These are phyloP conservation scores for Parotocinclus haroldoi DNA, from an alignment of 2,797 vertebrate species.

Conservation along the genomic window DNA sequence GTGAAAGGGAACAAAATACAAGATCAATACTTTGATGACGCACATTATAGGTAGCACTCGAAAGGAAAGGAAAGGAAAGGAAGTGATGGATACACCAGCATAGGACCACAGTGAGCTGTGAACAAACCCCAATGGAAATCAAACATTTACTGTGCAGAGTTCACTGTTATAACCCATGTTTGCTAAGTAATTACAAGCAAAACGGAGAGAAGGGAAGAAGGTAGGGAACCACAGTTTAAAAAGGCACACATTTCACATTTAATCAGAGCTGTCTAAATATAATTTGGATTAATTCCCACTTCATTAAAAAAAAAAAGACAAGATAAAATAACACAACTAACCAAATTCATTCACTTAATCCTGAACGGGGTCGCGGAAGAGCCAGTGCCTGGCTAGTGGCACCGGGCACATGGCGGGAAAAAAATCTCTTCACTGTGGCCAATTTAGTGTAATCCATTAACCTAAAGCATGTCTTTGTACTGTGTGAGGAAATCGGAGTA, in stretches of 20 bases:
- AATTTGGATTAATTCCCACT: slow-evolving; percentile 24
- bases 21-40: slow-evolving; percentile 39
- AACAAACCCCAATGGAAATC: slow-evolving; percentile 29
- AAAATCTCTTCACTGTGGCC: too few relatives aligned
- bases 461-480: too few relatives aligned
- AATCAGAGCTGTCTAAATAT: slow-evolving; percentile 16
- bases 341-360: not conserved
- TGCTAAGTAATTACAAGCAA: slow-evolving; percentile 28
- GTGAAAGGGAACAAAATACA: slow-evolving; percentile 34
- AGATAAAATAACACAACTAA: not conserved
- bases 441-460: too few relatives aligned
- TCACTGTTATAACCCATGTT: slow-evolving; percentile 15
- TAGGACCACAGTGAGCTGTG: slow-evolving; percentile 7
- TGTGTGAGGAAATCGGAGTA: too few relatives aligned
- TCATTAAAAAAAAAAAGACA: slow-evolving; percentile 7
- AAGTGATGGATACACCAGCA: slow-evolving; percentile 7
- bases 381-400: too few relatives aligned
- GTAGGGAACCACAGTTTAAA: slow-evolving; percentile 17
- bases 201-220: slow-evolving; percentile 20
- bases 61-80: slow-evolving; percentile 12
- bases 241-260: slow-evolving; percentile 15
- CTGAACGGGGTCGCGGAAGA: too few relatives aligned
- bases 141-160: slow-evolving; percentile 28
- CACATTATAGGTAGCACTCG: slow-evolving; percentile 15
- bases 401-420: too few relatives aligned